Conservation (phyloP, 2,113 vertebrate genomes). For the Festucalex cinctus region DNA sequence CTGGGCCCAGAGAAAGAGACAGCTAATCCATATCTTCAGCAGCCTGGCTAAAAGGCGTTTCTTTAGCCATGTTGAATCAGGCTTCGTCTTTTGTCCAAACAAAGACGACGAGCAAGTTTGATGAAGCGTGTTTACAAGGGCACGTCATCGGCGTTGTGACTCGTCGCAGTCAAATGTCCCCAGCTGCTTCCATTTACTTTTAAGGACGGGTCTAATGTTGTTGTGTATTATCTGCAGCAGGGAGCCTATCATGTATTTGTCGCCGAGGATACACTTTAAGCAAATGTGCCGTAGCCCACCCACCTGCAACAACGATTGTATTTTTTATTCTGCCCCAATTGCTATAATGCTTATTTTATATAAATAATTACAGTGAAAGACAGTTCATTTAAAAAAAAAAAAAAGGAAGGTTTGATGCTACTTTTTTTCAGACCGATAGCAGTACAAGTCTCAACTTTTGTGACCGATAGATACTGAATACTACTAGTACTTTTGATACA, state of each 20-base stretch:
- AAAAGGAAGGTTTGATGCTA: too few relatives aligned
- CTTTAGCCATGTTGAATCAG: constrained; percentile 26
- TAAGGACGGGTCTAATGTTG: constrained; percentile 14
- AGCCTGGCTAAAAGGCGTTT: constrained; percentile 21
- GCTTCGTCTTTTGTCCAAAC: constrained; percentile 18
- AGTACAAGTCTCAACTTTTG: too few relatives aligned
- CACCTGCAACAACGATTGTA: constrained; percentile 3
- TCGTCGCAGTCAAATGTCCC: not conserved
- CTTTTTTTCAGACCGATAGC: too few relatives aligned
- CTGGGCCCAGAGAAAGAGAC: constrained; percentile 25
- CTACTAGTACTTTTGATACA: too few relatives aligned
- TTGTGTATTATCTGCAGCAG: constrained; percentile 11
- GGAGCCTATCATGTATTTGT: not conserved
- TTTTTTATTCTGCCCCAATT: not conserved
- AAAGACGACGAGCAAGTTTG: constrained; percentile 1
- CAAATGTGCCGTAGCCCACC: constrained; percentile 2
- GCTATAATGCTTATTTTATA: too few relatives aligned
- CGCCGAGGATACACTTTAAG: not conserved
- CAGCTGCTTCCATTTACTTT: constrained; percentile 13
- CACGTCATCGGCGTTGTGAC: constrained; percentile 8
- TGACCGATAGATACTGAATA: too few relatives aligned
- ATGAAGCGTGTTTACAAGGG: constrained; percentile 8
- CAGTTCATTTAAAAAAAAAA: too few relatives aligned
- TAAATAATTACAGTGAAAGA: too few relatives aligned
- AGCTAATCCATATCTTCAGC: constrained; percentile 46